Conservation (phyloP, 2,113 vertebrate genomes). For the Caloenas nicobarica region DNA sequence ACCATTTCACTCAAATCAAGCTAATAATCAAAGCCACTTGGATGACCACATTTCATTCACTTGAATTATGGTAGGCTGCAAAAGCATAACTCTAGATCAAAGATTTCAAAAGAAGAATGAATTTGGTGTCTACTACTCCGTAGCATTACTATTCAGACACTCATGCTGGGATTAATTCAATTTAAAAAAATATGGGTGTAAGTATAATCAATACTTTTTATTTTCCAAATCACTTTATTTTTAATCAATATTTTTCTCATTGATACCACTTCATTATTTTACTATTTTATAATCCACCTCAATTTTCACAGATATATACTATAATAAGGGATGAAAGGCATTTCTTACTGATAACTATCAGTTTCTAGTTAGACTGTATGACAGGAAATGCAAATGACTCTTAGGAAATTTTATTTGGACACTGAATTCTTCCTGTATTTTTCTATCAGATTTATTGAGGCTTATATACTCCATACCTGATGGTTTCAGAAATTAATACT, state of each 20-base stretch:
- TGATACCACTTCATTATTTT: background rate
- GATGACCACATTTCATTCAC: background rate
- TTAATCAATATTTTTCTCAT: background rate
- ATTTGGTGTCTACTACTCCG: background rate
- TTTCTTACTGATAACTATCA: constrained; percentile 10
- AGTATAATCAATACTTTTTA: background rate
- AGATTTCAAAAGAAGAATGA: background rate
- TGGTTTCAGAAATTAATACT: constrained; percentile 34
- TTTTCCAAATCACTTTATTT: background rate
- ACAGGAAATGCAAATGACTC: constrained; percentile 8
- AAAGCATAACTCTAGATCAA: background rate
- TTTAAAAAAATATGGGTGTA: background rate
- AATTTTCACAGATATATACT: background rate
- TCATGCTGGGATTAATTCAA: background rate
- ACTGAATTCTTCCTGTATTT: constrained; percentile 22
- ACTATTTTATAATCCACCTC: background rate
- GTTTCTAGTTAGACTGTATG: background rate
- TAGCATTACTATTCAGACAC: background rate
- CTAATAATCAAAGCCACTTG: background rate
- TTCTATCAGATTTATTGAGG: constrained; percentile 20
- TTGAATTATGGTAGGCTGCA: background rate
- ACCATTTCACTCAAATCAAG: background rate
- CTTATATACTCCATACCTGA: background rate
- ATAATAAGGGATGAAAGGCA: background rate
- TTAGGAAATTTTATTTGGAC: constrained; percentile 9